Conservation (phyloP, 2,888 invertebrate species). For the Rhamnusium bicolor region DNA sequence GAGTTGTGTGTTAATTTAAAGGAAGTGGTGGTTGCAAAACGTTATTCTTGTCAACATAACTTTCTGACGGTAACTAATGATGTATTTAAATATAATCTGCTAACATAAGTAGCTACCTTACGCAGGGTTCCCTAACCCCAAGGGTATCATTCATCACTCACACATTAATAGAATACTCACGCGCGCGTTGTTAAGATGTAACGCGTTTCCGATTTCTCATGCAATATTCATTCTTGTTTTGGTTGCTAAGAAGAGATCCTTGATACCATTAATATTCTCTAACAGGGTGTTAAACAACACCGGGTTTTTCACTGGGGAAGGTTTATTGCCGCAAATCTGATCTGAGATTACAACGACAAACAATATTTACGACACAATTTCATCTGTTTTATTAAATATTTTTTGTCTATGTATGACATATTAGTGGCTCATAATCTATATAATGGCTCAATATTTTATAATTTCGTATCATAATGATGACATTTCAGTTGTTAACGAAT, state of each 20-base stretch:
- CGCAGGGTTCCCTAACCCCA: conserved; percentile 23
- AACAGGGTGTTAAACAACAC: not conserved
- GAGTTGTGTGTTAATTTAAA: conserved; percentile 14
- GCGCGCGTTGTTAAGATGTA: conserved; percentile 26
- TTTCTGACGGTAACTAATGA: conserved; percentile 17
- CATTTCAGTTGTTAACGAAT: too few species aligned
- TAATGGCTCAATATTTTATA: too few species aligned
- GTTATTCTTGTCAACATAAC: conserved; percentile 4
- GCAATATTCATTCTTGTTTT: conserved; percentile 33
- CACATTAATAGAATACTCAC: conserved; percentile 31
- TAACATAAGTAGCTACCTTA: conserved; percentile 21
- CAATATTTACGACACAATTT: too few species aligned
- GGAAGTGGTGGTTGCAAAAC: conserved; percentile 38
- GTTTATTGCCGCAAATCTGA: too few species aligned
- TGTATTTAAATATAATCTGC: conserved; percentile 28
- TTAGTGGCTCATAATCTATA: too few species aligned
- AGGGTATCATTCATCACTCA: conserved; percentile 31
- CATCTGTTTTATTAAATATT: too few species aligned
- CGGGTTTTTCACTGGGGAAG: not conserved
- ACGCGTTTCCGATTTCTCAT: conserved; percentile 29
- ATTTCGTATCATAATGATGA: too few species aligned
- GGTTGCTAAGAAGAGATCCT: conserved; percentile 10
- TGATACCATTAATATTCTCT: conserved; percentile 22
- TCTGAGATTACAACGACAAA: too few species aligned
- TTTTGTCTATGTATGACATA: too few species aligned